Evolutionary conservation across 1,140 invertebrate genomes (phyloP), one percentile per base, ranked within the genome.

Genomic region (Orchesella cincta): DNA sequence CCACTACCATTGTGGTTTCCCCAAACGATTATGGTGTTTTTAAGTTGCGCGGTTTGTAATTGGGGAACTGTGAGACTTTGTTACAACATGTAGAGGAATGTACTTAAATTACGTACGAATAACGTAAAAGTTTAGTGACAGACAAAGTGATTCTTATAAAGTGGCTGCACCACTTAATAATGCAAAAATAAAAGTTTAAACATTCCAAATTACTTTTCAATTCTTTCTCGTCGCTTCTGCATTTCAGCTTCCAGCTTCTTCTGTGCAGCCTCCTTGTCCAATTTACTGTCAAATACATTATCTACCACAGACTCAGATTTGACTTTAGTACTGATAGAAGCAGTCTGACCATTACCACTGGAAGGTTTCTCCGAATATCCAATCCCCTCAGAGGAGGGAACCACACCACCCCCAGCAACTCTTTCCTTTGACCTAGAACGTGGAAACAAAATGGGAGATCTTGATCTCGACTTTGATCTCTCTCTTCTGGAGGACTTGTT

Each of bases 191-290:
- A 75, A 77, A 29, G 23, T 36, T 23, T 74, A 12, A 28, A 20
- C 46, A 36, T 39, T 51, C 16, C 12, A 74, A 51, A 34, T 73
- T 77, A 97, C 78, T 94, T 89, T 86, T 98, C 96, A 75, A 97
- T 96, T 35, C 94, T 89, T 83, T 99, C 96, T 31, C 96, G 86
- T 36, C 97, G 88, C 85, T 97, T 98, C 84, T 96, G 94, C 96
- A 98, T 99, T 88, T 98, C 96, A 23, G 93, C 86, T 84, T 99
- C 97, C 20, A 99, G 86, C 46, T 93, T 90, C 79, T 91, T 93
- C 84, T 98, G 94, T 78, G 89, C 88, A 76, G 86, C 86, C 81
- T 90, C 89, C 86, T 89, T 81, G 39, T 81, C 80, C 23, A 81
- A 46, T 35, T 36, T 36, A 28, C 18, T 14, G 28, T 73, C 31